Evolutionary conservation across 1,140 invertebrate genomes (phyloP), one percentile per base, ranked within the genome.

Genomic region (Battus philenor): DNA sequence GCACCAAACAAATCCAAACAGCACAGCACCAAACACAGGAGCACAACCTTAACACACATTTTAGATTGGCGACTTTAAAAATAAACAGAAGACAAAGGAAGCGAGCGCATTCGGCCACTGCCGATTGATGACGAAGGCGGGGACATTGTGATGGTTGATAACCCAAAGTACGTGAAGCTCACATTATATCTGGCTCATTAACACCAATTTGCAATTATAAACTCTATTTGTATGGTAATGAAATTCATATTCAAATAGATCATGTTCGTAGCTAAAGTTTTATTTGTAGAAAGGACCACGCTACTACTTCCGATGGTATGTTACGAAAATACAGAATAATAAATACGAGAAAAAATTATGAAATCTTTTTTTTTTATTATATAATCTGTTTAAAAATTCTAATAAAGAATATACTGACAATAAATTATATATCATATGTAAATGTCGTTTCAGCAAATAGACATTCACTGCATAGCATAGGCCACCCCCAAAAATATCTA

Each of bases 1-100:
- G 31, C 44, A 24, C n/a, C 29, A 18, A 54, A 20, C 34, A 62
- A 15, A 34, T 49, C 50, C 7, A 32, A 31, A 26, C 53, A 57
- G 13, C 58, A 18, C 12, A 58, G 9, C 17, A 59, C 12, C 26
- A 60, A 56, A 15, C 47, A 32, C 44, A 31, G 20, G 36, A 50
- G 10, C 29, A 47, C 7, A 16, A 47, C 20, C 8, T 41, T 50
- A 8, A 20, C n/a, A 2, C 11, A 31, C 44, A 47, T 48, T 13
- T 36, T 49, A n/a, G 33, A 44, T 29, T 32, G 22, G 18, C 6
- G 2, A 41, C 24, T 47, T 30, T n/a, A 34, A 9, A n/a, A 9
- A 8, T 2, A 29, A 29, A 6, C 1, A 20, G 6, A 20, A 6
- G 6, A 20, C 18, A 20, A 20, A 3, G 18, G 6, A 34, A 4